Evolutionary conservation across 2,113 vertebrate genomes (phyloP).

Genomic region (Gobio gobio): DNA sequence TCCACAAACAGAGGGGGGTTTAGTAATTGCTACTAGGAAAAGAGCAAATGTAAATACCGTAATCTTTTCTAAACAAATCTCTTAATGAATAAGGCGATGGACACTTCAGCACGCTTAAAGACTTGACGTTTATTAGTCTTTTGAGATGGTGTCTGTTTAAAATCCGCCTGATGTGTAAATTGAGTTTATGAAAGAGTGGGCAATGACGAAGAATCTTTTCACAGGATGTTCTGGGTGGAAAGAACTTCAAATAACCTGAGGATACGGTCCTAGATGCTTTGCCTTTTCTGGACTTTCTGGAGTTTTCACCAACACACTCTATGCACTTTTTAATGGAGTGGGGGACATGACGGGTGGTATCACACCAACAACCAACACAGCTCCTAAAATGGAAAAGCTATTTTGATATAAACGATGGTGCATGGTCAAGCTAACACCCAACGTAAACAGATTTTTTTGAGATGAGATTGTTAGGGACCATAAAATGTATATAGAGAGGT

Average conservation of each 20-base stretch:
- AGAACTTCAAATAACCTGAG: slow-evolving; percentile 18
- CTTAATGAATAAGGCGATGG: slow-evolving; percentile 42
- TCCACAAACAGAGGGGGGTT: slow-evolving; percentile 61
- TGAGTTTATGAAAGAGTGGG: neutral
- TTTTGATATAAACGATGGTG: slow-evolving; percentile 71
- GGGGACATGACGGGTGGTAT: slow-evolving; percentile 63
- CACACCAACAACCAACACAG: slow-evolving; percentile 67
- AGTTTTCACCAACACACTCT: slow-evolving; percentile 63
- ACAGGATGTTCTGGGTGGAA: slow-evolving; percentile 4
- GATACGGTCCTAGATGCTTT: neutral
- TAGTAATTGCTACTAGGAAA: slow-evolving; percentile 46
- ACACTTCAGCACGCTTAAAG: slow-evolving; percentile 45
- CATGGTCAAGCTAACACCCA: slow-evolving; percentile 43
- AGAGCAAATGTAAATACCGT: slow-evolving; percentile 63
- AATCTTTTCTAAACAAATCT: slow-evolving; percentile 57
- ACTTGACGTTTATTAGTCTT: slow-evolving; percentile 55
- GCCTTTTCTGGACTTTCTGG: slow-evolving; percentile 29
- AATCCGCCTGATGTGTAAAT: slow-evolving; percentile 31
- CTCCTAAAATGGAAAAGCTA: slow-evolving; percentile 87
- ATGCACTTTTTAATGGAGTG: slow-evolving; percentile 61
- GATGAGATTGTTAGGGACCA: neutral
- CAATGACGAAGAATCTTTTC: neutral
- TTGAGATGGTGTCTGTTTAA: slow-evolving; percentile 24
- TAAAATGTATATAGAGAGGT: neutral
- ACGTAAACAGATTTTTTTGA: neutral